phyloP scores from a whole-genome alignment of 2,113 vertebrate genomes.

The Melanerpes formicivorus region DNA sequence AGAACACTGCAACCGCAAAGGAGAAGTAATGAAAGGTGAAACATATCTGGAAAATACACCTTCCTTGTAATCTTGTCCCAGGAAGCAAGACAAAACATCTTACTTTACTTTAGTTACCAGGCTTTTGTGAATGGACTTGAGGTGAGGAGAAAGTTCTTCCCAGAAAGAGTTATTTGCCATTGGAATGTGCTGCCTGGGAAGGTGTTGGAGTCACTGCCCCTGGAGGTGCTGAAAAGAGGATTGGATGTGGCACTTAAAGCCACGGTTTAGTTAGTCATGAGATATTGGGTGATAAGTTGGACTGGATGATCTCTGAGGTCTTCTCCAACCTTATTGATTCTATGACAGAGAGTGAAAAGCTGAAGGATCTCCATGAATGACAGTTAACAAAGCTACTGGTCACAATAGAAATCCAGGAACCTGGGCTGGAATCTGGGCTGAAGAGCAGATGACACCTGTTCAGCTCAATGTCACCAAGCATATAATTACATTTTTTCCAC shows the following conservation, averaged over 20 bases:
- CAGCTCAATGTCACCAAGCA: background rate
- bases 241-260: no score
- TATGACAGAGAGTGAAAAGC: background rate
- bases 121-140: rapidly evolving
- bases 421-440: background rate
- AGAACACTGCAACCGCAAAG: background rate
- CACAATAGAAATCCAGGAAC: background rate
- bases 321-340: no score
- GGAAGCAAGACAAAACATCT: background rate
- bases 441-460: background rate
- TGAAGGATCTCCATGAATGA: background rate
- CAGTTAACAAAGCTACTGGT: background rate
- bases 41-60: background rate
- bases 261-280: no score
- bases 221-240: no score
- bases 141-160: no score
- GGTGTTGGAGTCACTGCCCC: no score
- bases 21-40: background rate
- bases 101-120: background rate
- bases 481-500: background rate
- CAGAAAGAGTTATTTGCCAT: no score
- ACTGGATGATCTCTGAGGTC: no score
- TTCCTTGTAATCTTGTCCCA: background rate
- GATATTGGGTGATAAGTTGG: no score
- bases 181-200: no score